Conservation (phyloP, 2,888 invertebrate genomes). For the Halocaridina rubra region DNA sequence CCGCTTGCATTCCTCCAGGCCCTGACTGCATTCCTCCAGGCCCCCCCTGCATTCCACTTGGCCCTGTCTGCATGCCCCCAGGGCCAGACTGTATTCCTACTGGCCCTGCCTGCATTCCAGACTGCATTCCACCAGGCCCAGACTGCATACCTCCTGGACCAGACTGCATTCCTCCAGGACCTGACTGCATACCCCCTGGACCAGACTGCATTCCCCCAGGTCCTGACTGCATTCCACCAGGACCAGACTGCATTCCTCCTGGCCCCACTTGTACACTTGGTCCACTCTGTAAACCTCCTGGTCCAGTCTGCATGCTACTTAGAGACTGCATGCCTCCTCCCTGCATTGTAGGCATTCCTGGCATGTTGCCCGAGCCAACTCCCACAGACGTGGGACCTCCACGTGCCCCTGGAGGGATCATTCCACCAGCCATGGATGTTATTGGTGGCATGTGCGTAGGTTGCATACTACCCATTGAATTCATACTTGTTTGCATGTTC, state of each 20-base stretch:
- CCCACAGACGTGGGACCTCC: background rate
- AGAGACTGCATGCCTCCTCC: conserved; percentile 28
- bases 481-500: background rate
- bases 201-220: conserved; percentile 24
- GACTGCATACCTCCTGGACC: conserved; percentile 14
- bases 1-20: background rate
- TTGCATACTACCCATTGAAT: conserved; percentile 15
- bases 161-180: conserved; percentile 35
- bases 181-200: conserved; percentile 22
- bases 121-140: background rate
- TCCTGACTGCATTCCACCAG: conserved; percentile 9
- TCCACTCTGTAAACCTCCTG: conserved; percentile 40
- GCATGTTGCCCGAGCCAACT: conserved; percentile 21
- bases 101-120: background rate
- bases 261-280: conserved; percentile 32
- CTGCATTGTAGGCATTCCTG: background rate
- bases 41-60: background rate
- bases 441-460: conserved; percentile 34
- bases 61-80: background rate
- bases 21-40: background rate
- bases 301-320: conserved; percentile 33
- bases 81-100: background rate
- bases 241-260: conserved; percentile 27
- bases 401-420: conserved; percentile 1
- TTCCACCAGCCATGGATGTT: conserved; percentile 39